Base-by-base conservation (phyloP, 92 coral and sea anemone species). In the Phenganax marumi region DNA sequence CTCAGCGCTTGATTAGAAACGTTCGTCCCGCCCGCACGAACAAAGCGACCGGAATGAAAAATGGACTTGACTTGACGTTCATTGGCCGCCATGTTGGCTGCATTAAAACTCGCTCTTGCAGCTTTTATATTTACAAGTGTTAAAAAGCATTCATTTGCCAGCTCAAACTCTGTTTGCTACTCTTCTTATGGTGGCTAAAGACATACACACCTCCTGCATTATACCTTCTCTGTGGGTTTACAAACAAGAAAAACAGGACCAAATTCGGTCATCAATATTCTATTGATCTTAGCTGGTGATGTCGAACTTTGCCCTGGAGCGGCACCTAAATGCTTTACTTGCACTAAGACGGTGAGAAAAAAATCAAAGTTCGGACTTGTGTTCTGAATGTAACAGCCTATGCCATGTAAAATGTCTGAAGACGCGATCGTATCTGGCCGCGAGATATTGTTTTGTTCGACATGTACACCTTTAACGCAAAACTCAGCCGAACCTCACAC, bases 151-250 rank as follows among this genome's bases (percentile, higher is more conserved):
- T 68, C 73, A 12, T 68, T 68, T 68, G 33, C 73, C 16, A 68
- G 73, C 25, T 11, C 73, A 11, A 24, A 23, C 47, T 68, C 73
- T 3, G 7, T 11, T 8, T 68, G 73, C 16, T 24, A 68, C 49
- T 68, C 73, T 11, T 68, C 25, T 26, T n/a, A 68, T 68, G 73
- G 73, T 19, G 73, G 57, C 57, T 52, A 52, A 52, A 52, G 57
- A 52, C 14, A 52, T 52, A 52, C 14, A 14, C 14, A 52, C 8
- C 14, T 8, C 57, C 57, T 14, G 14, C 8, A 52, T 52, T 8
- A 52, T 52, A 52, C 14, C 57, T 52, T 52, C 57, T 8, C 57
- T 52, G 57, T 52, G 57, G 57, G 14, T 14, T 52, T 52, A 52
- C 57, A 52, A 52, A 14, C 57, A 52, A 52, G 57, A 52, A 52